These are phyloP conservation scores for Leptosomus discolor DNA, from an alignment of 2,113 vertebrate species.

Conservation along the genomic window DNA sequence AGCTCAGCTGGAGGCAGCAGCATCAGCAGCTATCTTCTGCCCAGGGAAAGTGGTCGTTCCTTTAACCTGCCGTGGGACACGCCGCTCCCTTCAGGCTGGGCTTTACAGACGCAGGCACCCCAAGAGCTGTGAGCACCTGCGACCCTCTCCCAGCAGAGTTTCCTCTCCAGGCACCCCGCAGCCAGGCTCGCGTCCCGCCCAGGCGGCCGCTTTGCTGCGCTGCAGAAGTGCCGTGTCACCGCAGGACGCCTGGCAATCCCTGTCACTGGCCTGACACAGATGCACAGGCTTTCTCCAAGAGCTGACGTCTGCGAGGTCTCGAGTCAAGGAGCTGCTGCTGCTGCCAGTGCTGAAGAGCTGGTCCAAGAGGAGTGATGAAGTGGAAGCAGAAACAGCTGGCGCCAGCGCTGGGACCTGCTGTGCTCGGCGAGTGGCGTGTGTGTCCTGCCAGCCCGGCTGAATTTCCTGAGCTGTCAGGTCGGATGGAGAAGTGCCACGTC, in stretches of 20 bases:
- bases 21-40: background rate
- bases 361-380: background rate
- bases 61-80: background rate
- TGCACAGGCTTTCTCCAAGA: background rate
- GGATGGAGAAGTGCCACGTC: background rate
- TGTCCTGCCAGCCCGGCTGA: background rate
- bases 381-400: conserved; percentile 22
- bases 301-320: background rate
- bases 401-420: accelerated
- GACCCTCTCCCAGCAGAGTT: background rate
- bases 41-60: accelerated
- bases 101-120: background rate
- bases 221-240: background rate
- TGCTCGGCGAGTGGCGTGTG: accelerated
- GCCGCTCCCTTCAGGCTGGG: background rate
- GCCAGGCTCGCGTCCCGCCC: accelerated
- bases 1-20: background rate
- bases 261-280: background rate
- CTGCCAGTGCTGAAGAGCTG: background rate
- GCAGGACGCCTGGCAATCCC: accelerated
- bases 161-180: background rate
- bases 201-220: background rate
- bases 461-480: background rate
- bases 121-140: background rate
- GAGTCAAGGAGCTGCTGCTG: background rate